Evolutionary conservation across 1,140 invertebrate genomes (phyloP).

Genomic region (Leptoteleia sp.): DNA sequence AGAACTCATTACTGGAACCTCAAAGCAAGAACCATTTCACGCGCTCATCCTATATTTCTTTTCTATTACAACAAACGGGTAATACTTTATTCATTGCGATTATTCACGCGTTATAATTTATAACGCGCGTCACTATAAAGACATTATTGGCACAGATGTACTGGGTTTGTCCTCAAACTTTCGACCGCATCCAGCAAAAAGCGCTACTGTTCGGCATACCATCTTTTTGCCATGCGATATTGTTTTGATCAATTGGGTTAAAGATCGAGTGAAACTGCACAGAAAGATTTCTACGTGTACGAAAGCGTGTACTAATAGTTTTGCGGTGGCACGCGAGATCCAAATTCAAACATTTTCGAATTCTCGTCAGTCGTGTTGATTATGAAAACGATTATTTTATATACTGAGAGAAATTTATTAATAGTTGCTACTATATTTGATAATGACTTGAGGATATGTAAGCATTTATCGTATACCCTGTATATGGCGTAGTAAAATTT

Average conservation of each 20-base stretch:
- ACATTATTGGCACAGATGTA: slow-evolving; percentile 13
- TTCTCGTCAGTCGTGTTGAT: neutral
- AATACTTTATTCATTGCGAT: slow-evolving; percentile 23
- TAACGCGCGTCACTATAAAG: neutral
- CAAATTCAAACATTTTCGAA: slow-evolving; percentile 22
- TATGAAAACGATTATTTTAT: neutral
- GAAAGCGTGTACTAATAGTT: slow-evolving; percentile 47
- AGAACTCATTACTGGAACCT: slow-evolving; percentile 31
- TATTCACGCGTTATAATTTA: slow-evolving; percentile 25
- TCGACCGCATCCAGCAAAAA: slow-evolving; percentile 9
- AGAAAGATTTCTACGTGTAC: slow-evolving; percentile 42
- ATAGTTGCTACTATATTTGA: too few relatives aligned
- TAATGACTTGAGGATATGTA: too few relatives aligned
- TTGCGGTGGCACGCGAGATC: slow-evolving; percentile 22
- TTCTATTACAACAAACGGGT: slow-evolving; percentile 18
- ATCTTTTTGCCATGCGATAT: slow-evolving; percentile 36
- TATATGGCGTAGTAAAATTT: too few relatives aligned
- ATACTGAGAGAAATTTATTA: too few relatives aligned
- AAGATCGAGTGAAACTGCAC: slow-evolving; percentile 51
- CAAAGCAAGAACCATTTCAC: slow-evolving; percentile 4
- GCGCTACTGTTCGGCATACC: neutral
- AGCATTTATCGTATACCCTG: too few relatives aligned
- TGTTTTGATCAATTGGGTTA: slow-evolving; percentile 51
- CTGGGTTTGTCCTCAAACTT: neutral
- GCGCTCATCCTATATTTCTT: slow-evolving; percentile 29